Percentiles rank a stretch among this genome's conserved stretches.
phyloP scores from a whole-genome alignment of 2,113 vertebrate species.

The Rhinichthys klamathensis region DNA sequence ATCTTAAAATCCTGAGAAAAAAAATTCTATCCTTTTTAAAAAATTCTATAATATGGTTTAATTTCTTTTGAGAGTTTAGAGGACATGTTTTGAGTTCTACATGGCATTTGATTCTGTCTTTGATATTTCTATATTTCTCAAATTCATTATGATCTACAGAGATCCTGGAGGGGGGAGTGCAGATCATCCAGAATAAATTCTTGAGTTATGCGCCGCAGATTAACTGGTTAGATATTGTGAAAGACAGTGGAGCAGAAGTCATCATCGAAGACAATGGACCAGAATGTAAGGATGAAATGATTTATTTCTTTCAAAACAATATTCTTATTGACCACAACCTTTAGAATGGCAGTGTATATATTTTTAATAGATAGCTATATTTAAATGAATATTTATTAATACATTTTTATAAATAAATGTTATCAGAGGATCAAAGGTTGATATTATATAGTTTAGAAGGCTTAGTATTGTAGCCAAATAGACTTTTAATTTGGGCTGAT shows the following conservation, averaged over 20 bases:
- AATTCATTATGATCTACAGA: conserved; percentile 73
- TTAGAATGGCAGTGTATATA: not conserved
- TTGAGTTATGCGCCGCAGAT: conserved; percentile 84
- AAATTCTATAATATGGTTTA: not conserved
- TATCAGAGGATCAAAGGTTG: not conserved
- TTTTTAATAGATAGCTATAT: not conserved
- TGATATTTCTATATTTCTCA: not conserved
- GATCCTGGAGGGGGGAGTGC: conserved; percentile 87
- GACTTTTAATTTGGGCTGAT: not conserved
- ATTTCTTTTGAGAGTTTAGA: not conserved
- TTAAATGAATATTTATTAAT: not conserved
- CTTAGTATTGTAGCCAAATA: not conserved
- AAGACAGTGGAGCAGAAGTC: conserved; percentile 71
- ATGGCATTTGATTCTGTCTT: not conserved
- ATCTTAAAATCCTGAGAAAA: too few relatives aligned
- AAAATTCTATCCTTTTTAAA: not conserved
- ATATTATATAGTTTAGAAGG: not conserved
- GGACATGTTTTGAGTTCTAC: not conserved
- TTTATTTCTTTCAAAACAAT: not conserved
- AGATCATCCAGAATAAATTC: conserved; percentile 85
- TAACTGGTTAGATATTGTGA: conserved; percentile 88
- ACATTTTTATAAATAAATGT: not conserved
- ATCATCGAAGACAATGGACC: conserved; percentile 78
- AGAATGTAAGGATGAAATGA: conserved; percentile 64
- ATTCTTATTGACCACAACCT: not conserved